Evolutionary conservation across 1,140 invertebrate genomes (phyloP).

Genomic region (Drosophila erecta): DNA sequence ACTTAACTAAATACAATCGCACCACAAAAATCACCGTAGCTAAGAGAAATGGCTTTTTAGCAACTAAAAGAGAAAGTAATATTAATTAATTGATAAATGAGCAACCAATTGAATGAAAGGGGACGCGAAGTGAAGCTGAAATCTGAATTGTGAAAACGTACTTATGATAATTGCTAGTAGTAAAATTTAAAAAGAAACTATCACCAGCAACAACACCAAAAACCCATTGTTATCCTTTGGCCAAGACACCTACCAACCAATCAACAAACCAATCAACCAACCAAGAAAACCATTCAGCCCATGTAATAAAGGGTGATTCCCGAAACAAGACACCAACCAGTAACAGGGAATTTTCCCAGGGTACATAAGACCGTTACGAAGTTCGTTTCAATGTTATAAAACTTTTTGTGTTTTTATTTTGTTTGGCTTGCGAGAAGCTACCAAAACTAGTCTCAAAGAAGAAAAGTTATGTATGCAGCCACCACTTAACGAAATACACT

Average conservation of each 20-base stretch:
- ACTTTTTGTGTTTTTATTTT: slow-evolving; percentile 22
- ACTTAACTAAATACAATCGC: slow-evolving; percentile 14
- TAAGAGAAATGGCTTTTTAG: slow-evolving; percentile 61
- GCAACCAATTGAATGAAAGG: slow-evolving; percentile 3
- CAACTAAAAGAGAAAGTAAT: slow-evolving; percentile 42
- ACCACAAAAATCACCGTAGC: slow-evolving; percentile 41
- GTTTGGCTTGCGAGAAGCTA: slow-evolving; percentile 2
- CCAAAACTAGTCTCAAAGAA: slow-evolving; percentile 70
- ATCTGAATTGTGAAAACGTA: slow-evolving; percentile 76
- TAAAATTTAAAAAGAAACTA: slow-evolving; percentile 42
- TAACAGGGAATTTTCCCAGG: slow-evolving; percentile 15
- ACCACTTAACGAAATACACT: slow-evolving; percentile 54
- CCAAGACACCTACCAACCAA: slow-evolving; percentile 28
- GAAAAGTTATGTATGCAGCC: slow-evolving; percentile 24
- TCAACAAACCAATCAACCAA: not conserved
- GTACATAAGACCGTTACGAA: slow-evolving; percentile 4
- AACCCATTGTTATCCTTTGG: slow-evolving; percentile 17
- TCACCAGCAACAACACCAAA: slow-evolving; percentile 14
- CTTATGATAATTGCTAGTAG: slow-evolving; percentile 78
- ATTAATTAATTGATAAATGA: slow-evolving; percentile 39
- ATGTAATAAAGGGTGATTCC: slow-evolving; percentile 4
- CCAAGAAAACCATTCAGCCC: slow-evolving; percentile 14
- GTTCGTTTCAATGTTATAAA: slow-evolving; percentile 28
- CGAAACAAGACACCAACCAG: slow-evolving; percentile 2
- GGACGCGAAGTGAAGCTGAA: slow-evolving; percentile 49